These are phyloP conservation scores for Stegostoma tigrinum DNA, from an alignment of 2,113 vertebrate genomes.

Conservation along the genomic window DNA sequence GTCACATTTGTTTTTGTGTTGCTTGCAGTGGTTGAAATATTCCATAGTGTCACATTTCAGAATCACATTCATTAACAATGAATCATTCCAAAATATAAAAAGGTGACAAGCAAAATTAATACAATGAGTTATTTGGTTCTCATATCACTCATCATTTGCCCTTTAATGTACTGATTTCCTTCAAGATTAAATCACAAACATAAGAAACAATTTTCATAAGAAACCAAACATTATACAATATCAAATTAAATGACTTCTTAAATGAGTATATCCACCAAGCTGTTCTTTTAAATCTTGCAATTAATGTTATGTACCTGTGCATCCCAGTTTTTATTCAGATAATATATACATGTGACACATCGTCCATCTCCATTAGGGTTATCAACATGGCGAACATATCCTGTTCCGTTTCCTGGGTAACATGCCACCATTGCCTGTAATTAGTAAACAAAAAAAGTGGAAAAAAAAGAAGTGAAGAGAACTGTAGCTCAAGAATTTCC, in stretches of 20 bases:
- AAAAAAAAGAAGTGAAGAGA: conserved; percentile 33
- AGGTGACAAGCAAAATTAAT: not conserved
- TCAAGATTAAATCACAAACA: not conserved
- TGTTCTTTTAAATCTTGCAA: not conserved
- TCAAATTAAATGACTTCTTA: no score
- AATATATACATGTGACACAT: conserved; percentile 97
- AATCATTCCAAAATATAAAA: not conserved
- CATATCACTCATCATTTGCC: not conserved
- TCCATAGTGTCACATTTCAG: not conserved
- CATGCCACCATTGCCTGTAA: conserved; percentile 92
- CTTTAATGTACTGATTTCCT: not conserved
- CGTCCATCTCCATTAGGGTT: conserved; percentile 90
- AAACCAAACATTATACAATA: not conserved
- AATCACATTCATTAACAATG: not conserved
- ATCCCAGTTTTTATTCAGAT: conserved; percentile 94
- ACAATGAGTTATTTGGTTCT: not conserved
- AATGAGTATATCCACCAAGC: not conserved
- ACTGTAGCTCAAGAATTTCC: not conserved
- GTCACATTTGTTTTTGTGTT: not conserved
- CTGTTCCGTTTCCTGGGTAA: conserved; percentile 88
- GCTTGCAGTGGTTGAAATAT: not conserved
- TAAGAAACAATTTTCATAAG: not conserved
- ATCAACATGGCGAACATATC: conserved; percentile 90
- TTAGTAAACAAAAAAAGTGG: conserved; percentile 42
- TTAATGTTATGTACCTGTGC: conserved; percentile 71